Evolutionary conservation across 2,888 invertebrate genomes (phyloP).

Genomic region (Sesia bembeciformis): DNA sequence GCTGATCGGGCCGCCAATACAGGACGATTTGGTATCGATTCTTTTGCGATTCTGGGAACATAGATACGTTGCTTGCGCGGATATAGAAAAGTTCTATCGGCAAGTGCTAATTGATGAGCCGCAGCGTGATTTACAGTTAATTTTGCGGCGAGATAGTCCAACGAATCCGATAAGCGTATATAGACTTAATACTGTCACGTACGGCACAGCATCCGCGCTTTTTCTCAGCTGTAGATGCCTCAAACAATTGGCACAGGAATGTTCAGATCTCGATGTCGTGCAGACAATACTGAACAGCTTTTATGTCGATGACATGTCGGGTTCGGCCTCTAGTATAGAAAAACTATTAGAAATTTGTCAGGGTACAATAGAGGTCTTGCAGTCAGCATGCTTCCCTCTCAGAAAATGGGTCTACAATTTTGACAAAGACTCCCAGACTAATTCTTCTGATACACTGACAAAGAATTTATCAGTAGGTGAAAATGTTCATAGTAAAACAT

Average conservation of each 20-base stretch:
- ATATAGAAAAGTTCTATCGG: constrained; percentile 18
- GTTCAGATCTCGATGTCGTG: constrained; percentile 12
- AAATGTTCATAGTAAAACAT: constrained; percentile 8
- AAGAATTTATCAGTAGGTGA: constrained; percentile 7
- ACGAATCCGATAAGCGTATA: constrained; percentile 13
- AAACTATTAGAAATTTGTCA: constrained; percentile 7
- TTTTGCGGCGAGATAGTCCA: constrained; percentile 22
- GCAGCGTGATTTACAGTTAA: constrained; percentile 1
- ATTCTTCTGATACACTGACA: background rate
- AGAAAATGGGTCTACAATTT: constrained; percentile 15
- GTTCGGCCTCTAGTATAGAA: constrained; percentile 6
- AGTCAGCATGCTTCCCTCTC: constrained; percentile 12
- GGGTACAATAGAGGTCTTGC: constrained; percentile 2
- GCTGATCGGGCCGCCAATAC: constrained; percentile 12
- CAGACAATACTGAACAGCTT: constrained; percentile 14
- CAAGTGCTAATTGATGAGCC: no score
- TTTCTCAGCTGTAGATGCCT: constrained; percentile 21
- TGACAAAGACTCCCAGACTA: background rate
- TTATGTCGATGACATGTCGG: constrained; percentile 18
- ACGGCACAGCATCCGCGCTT: constrained; percentile 23
- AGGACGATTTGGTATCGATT: constrained; percentile 15
- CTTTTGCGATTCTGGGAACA: constrained; percentile 13
- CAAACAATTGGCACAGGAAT: constrained; percentile 20
- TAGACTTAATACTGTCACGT: constrained; percentile 19
- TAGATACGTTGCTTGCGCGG: constrained; percentile 12